These are phyloP conservation scores for Sipha flava DNA, from an alignment of 1,140 invertebrate species.

Conservation along the genomic window DNA sequence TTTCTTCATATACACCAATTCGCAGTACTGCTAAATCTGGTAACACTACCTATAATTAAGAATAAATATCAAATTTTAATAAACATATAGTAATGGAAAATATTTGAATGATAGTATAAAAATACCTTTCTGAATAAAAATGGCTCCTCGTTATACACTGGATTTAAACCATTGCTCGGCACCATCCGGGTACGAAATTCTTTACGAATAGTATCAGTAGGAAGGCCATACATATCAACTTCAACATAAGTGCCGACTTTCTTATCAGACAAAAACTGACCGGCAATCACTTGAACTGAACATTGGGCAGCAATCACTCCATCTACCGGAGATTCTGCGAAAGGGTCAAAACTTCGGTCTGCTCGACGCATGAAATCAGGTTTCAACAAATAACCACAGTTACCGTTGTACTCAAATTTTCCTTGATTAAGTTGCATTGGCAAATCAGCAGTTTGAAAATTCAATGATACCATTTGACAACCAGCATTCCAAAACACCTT, in stretches of 20 bases:
- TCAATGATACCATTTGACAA: conserved; percentile 97
- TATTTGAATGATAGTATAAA: too few relatives aligned
- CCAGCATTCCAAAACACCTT: conserved; percentile 87
- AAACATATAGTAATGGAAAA: not conserved
- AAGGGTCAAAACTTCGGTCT: conserved; percentile 96
- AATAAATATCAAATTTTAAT: not conserved
- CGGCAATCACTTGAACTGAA: conserved; percentile 95
- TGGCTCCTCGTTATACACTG: conserved; percentile 95
- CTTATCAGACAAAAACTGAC: conserved; percentile 98
- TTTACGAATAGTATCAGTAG: conserved; percentile 96
- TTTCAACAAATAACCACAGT: conserved; percentile 92
- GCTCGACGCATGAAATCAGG: conserved; percentile 97
- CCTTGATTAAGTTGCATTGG: conserved; percentile 99
- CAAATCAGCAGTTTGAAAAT: conserved; percentile 98
- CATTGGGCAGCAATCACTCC: conserved; percentile 99
- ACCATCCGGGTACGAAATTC: conserved; percentile 95
- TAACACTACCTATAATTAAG: conserved; percentile 67
- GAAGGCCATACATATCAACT: conserved; percentile 99
- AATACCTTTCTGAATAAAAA: conserved; percentile 97
- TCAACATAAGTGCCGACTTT: conserved; percentile 99
- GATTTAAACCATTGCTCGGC: conserved; percentile 93
- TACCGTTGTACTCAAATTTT: conserved; percentile 98
- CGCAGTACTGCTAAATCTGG: conserved; percentile 95
- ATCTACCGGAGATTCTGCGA: conserved; percentile 97
- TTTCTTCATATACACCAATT: conserved; percentile 99